Conservation (phyloP, 1,140 invertebrate genomes). For the Oryctes rhinoceros region DNA sequence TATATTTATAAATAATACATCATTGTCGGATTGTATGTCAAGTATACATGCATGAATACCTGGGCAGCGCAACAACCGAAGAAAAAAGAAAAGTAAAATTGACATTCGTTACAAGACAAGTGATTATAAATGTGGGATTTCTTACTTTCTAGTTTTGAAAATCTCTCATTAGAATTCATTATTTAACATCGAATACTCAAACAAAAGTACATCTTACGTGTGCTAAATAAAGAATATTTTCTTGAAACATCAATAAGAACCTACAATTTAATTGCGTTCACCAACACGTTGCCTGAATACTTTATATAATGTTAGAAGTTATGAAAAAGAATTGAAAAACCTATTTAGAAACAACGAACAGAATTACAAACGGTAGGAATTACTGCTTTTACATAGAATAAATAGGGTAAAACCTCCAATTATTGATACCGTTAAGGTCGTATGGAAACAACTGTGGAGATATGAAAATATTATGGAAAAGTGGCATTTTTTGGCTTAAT, state of each 20-base stretch:
- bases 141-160: conserved; percentile 25
- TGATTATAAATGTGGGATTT: conserved; percentile 24
- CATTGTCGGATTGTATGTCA: conserved; percentile 36
- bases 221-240: not conserved
- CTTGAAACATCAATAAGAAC: not conserved
- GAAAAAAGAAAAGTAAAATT: conserved; percentile 18
- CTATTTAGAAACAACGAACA: too few species aligned
- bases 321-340: too few species aligned
- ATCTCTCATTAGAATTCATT: not conserved
- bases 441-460: too few species aligned
- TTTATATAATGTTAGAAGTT: too few species aligned
- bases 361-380: too few species aligned
- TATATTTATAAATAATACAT: conserved; percentile 38
- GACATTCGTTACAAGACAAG: conserved; percentile 26
- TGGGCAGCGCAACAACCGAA: conserved; percentile 1
- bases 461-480: too few species aligned
- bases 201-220: not conserved
- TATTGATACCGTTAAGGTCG: too few species aligned
- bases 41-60: conserved; percentile 29
- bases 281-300: not conserved
- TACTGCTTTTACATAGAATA: too few species aligned
- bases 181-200: not conserved
- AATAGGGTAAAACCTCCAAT: too few species aligned
- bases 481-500: too few species aligned
- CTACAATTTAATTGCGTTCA: not conserved